Conservation (phyloP, 2,888 invertebrate species). For the Helleia helle region DNA sequence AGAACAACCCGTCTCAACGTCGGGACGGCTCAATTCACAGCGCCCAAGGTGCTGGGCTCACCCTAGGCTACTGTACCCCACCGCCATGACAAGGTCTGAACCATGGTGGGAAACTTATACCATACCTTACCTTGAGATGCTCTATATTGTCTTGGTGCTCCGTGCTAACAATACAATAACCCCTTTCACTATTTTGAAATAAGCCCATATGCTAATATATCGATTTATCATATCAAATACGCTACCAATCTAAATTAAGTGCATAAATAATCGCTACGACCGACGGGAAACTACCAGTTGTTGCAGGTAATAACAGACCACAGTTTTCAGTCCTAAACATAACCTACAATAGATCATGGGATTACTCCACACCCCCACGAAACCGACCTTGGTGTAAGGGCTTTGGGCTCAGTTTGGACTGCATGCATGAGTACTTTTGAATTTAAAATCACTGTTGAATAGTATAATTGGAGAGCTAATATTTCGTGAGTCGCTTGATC, state of each 20-base stretch:
- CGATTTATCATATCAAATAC: no score
- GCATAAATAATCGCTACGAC: background rate
- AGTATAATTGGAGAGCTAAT: conserved; percentile 6
- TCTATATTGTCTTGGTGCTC: no score
- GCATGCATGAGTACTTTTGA: background rate
- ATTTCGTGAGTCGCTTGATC: conserved; percentile 2
- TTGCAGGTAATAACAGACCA: conserved; percentile 10
- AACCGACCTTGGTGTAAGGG: background rate
- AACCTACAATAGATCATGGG: conserved; percentile 21
- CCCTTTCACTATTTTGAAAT: no score
- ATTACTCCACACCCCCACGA: conserved; percentile 10
- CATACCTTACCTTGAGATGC: no score
- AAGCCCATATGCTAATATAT: no score
- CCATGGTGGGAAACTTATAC: no score
- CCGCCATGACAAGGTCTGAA: no score
- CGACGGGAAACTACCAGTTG: background rate
- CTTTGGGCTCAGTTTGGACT: background rate
- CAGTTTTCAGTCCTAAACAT: conserved; percentile 25
- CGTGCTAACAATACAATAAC: no score
- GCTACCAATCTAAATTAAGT: background rate
- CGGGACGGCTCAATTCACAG: no score
- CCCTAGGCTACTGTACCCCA: no score
- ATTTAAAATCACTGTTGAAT: conserved; percentile 5
- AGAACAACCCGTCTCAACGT: no score
- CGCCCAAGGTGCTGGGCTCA: no score